A percentile compares a stretch with the other conserved stretches of the same genome.
These are phyloP conservation scores for Intellagama lesueurii DNA, from an alignment of 2,797 vertebrate species.

Conservation along the genomic window DNA sequence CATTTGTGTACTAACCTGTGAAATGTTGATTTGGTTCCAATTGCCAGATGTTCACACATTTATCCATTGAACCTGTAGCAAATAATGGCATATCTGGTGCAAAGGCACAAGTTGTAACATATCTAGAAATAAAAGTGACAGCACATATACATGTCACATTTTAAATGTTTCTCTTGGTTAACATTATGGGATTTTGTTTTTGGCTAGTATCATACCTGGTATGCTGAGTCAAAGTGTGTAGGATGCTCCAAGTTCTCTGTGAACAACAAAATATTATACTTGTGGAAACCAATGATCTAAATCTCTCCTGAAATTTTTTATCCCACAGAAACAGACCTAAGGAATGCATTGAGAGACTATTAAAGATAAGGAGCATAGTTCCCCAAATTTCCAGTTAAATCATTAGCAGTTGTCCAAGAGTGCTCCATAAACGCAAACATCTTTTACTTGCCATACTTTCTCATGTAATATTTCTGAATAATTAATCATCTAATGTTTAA, in stretches of 20 bases:
- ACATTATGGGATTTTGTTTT: constrained; percentile 33
- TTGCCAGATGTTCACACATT: constrained; percentile 88
- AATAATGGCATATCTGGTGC: constrained; percentile 83
- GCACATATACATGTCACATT: constrained; percentile 19
- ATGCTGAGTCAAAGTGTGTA: constrained; percentile 86
- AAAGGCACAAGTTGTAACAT: constrained; percentile 88
- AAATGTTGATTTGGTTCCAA: constrained; percentile 73
- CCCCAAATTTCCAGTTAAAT: neutral
- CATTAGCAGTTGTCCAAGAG: neutral
- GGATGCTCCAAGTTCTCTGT: constrained; percentile 82
- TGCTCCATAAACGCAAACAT: neutral
- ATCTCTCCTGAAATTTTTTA: neutral
- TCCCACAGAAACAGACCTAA: constrained; percentile 4
- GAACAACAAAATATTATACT: constrained; percentile 59
- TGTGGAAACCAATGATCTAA: neutral
- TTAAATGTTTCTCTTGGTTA: constrained; percentile 17
- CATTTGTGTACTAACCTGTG: constrained; percentile 69
- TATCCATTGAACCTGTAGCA: constrained; percentile 92
- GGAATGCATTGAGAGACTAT: constrained; percentile 1
- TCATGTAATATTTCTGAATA: neutral
- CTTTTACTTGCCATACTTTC: neutral
- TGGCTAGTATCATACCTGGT: constrained; percentile 80
- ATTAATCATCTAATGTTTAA: neutral
- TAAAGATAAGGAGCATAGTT: neutral
- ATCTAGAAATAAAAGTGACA: constrained; percentile 77